These are phyloP conservation scores for Ptychochromis oligacanthus DNA, from an alignment of 2,113 vertebrate species.

Conservation along the genomic window DNA sequence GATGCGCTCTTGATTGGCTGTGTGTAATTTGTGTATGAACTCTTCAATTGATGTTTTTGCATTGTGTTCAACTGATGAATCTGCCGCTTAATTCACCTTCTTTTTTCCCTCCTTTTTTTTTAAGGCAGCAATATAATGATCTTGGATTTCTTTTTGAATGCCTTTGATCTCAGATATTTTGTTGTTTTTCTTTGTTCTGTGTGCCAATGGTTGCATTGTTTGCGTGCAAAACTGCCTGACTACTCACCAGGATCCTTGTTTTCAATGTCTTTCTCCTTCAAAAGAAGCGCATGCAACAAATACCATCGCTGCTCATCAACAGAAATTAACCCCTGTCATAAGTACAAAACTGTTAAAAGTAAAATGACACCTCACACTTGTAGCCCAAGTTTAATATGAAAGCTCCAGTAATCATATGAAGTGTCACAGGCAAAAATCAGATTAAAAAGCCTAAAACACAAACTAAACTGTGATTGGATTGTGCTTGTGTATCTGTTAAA, in stretches of 20 bases:
- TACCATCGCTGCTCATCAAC: conserved; percentile 70
- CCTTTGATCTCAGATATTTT: conserved; percentile 68
- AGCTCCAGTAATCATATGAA: background rate
- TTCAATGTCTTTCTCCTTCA: conserved; percentile 70
- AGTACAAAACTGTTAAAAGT: conserved; percentile 24
- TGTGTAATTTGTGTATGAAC: conserved; percentile 77
- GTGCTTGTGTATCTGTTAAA: background rate
- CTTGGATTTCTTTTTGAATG: conserved; percentile 79
- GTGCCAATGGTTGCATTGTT: conserved; percentile 67
- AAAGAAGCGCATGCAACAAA: conserved; percentile 75
- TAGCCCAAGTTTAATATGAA: background rate
- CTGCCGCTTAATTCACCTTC: conserved; percentile 77
- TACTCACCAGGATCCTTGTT: conserved; percentile 71
- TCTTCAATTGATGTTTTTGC: conserved; percentile 75
- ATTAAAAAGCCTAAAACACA: background rate
- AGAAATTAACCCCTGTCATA: conserved; percentile 67
- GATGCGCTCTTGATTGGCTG: conserved; percentile 79
- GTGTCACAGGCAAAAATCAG: background rate
- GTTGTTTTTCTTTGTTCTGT: conserved; percentile 66
- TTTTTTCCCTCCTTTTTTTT: conserved; percentile 59
- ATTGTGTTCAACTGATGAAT: conserved; percentile 76
- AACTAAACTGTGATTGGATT: background rate
- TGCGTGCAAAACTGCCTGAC: conserved; percentile 73
- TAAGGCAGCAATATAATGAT: conserved; percentile 71
- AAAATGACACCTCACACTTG: conserved; percentile 21